Evolutionary conservation across 2,113 vertebrate genomes (phyloP).

Genomic region (Ceyx cyanopectus): DNA sequence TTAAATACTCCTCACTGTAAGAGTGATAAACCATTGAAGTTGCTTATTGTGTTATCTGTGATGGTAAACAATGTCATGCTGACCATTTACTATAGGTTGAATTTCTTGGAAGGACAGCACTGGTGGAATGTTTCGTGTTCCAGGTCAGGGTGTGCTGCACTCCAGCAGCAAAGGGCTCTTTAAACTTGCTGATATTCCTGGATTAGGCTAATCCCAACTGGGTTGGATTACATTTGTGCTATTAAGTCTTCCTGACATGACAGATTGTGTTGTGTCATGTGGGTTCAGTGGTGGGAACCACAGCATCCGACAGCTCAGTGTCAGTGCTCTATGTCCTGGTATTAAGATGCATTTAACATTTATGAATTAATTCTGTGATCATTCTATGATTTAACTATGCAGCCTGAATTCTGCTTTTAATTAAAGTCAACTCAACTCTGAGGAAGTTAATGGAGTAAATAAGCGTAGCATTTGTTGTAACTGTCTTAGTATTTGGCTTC

Average conservation of each 20-base stretch:
- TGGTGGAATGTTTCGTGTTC: neutral
- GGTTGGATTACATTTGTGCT: neutral
- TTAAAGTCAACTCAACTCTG: neutral
- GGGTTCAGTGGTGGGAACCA: neutral
- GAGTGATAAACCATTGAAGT: too few species aligned
- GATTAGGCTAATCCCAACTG: neutral
- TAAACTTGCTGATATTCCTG: neutral
- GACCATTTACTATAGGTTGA: neutral
- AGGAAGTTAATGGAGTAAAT: constrained; percentile 20
- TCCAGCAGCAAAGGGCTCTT: neutral
- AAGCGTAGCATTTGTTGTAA: constrained; percentile 3
- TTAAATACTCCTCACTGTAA: neutral
- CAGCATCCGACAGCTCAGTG: neutral
- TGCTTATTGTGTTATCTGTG: neutral
- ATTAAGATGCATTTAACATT: neutral
- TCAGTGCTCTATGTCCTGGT: neutral
- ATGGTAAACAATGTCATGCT: neutral
- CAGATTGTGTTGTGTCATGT: neutral
- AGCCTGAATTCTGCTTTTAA: constrained; percentile 28
- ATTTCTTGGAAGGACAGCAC: neutral
- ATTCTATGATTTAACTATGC: neutral
- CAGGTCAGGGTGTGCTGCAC: neutral
- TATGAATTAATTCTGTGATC: too few species aligned
- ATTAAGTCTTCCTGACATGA: neutral
- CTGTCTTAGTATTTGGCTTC: constrained; percentile 39